Percentiles rank a stretch among this genome's conserved stretches.
Conservation (phyloP, 2,888 invertebrate species). For the Epinotia demarniana region DNA sequence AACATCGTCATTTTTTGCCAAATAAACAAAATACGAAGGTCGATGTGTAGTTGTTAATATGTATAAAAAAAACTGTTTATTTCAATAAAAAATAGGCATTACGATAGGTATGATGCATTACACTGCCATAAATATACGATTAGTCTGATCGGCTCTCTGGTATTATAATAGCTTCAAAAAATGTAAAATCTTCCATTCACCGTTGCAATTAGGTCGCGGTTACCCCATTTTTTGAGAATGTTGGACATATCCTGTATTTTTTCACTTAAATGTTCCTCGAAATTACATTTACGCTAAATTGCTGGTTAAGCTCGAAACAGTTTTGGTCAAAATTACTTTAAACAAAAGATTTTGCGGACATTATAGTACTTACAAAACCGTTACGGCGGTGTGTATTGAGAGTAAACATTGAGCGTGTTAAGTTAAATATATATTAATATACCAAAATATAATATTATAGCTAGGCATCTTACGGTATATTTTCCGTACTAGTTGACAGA, state of each 20-base stretch:
- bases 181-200: background rate
- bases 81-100: no score
- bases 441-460: no score
- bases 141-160: no score
- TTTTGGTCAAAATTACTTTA: slow-evolving; percentile 9
- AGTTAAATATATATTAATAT: no score
- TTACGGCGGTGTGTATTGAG: slow-evolving; percentile 1
- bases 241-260: background rate
- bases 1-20: no score
- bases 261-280: background rate
- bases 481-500: no score
- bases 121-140: no score
- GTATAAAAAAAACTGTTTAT: no score
- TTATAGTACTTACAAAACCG: slow-evolving; percentile 12
- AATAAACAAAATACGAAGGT: no score
- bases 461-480: no score
- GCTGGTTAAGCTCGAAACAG: slow-evolving; percentile 8
- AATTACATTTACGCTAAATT: slow-evolving; percentile 18
- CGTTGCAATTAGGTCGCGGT: background rate
- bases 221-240: slow-evolving; percentile 6
- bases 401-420: background rate
- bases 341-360: slow-evolving; percentile 18
- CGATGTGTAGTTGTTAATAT: no score
- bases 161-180: background rate
- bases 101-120: no score